phyloP scores from a whole-genome alignment of 2,113 vertebrate species.

The Callospermophilus lateralis region DNA sequence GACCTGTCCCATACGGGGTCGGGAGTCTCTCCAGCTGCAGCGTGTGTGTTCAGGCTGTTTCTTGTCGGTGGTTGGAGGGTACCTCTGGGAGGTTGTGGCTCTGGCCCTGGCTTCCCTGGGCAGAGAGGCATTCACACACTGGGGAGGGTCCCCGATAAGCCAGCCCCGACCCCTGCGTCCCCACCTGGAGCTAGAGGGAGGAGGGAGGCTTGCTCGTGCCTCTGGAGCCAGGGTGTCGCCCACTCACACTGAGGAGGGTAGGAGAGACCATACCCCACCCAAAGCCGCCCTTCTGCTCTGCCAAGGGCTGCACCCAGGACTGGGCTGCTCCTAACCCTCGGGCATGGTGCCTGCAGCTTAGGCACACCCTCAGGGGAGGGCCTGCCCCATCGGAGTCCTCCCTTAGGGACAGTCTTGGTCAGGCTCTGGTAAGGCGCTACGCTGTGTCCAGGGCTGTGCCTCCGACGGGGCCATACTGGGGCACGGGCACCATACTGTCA shows the following conservation, averaged over 20 bases:
- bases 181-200: neutral
- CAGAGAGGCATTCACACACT: neutral
- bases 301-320: neutral
- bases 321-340: neutral
- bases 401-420: neutral
- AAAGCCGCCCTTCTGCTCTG: neutral
- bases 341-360: neutral
- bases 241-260: fast-evolving
- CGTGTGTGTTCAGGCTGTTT: fast-evolving
- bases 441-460: neutral
- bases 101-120: neutral
- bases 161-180: neutral
- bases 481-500: fast-evolving
- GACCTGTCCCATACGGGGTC: neutral
- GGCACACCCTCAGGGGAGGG: neutral
- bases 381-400: neutral
- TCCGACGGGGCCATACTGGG: fast-evolving
- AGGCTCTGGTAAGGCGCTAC: neutral
- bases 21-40: neutral
- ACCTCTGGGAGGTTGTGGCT: neutral
- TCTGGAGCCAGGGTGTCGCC: neutral
- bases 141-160: too few relatives aligned
- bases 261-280: neutral
- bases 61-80: neutral
- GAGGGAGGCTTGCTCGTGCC: neutral